These are phyloP conservation scores for Drosophila austrosaltans DNA, from an alignment of 2,888 invertebrate genomes.

Conservation along the genomic window DNA sequence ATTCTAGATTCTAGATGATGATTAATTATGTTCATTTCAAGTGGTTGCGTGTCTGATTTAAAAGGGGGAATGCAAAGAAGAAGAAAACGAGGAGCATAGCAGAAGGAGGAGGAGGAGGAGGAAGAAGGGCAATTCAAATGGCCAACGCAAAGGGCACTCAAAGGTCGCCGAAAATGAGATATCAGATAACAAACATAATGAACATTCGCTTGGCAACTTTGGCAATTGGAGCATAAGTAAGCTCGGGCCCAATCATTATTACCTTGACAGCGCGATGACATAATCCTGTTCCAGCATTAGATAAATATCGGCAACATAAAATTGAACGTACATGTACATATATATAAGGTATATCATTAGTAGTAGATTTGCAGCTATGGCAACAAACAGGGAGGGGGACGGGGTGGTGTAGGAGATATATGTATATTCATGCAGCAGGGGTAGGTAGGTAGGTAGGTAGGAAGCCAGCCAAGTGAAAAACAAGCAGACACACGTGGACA, in stretches of 20 bases:
- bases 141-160: constrained; percentile 46
- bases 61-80: neutral
- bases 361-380: constrained; percentile 57
- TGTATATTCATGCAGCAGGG: neutral
- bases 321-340: neutral
- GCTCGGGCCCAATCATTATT: constrained; percentile 48
- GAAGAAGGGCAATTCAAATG: constrained; percentile 24
- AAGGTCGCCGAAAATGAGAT: constrained; percentile 14
- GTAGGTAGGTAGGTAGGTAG: constrained; percentile 48
- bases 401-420: neutral
- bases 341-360: constrained; percentile 61
- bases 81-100: neutral
- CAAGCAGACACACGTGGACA: constrained; percentile 66
- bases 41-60: constrained; percentile 31
- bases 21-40: constrained; percentile 65
- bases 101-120: neutral
- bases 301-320: constrained; percentile 50
- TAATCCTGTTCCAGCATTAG: constrained; percentile 59
- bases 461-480: constrained; percentile 56
- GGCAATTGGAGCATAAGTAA: constrained; percentile 60
- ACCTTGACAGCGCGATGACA: constrained; percentile 52
- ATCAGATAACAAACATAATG: constrained; percentile 18
- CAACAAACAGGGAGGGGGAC: constrained; percentile 34
- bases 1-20: constrained; percentile 66
- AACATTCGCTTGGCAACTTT: constrained; percentile 31